Base-by-base conservation (phyloP, 1,140 invertebrate species). In the Drosophila bifasciata region DNA sequence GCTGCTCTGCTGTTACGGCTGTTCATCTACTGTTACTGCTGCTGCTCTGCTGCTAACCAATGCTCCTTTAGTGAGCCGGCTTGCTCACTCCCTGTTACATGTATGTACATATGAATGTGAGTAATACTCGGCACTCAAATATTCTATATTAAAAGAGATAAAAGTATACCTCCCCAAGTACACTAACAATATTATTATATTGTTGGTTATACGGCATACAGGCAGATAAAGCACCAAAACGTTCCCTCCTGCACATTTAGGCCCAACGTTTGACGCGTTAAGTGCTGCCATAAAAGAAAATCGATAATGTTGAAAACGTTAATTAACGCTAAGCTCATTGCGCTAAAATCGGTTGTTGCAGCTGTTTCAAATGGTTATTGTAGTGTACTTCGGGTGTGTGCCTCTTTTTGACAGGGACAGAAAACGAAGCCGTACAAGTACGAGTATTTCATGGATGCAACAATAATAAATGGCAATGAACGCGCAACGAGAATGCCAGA, bases 371-470 rank as follows among this genome's bases (percentile, higher is more conserved):
- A 69, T 52, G 62, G 46, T 64, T 69, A 64, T n/a, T n/a, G n/a
- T n/a, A n/a, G n/a, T n/a, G n/a, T 61, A 83, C 52, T 73, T 50
- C 40, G 46, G 15, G 46, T 45, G 40, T 69, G 23, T 55, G 19
- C 49, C 49, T 49, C 40, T 19, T 41, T 45, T 58, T 25, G 25
- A 40, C 59, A 58, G 51, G 56, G 68, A 23, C 49, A 40, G 49
- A 64, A 57, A 44, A 66, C 62, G 81, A 86, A 88, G 61, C 81
- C 81, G 63, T 86, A 80, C 62, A 86, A 85, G 80, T 86, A 80
- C 62, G 81, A 85, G 80, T 85, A 80, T 86, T 62, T 80, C 61
- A 49, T 62, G 58, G 70, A 71, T 84, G 79, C 79, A 68, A 67
- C 43, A 78, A 71, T 80, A 68, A 83, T 78, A 84, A 84, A 84